phyloP scores from a whole-genome alignment of 1,140 invertebrate species.

The Cydia amplana region DNA sequence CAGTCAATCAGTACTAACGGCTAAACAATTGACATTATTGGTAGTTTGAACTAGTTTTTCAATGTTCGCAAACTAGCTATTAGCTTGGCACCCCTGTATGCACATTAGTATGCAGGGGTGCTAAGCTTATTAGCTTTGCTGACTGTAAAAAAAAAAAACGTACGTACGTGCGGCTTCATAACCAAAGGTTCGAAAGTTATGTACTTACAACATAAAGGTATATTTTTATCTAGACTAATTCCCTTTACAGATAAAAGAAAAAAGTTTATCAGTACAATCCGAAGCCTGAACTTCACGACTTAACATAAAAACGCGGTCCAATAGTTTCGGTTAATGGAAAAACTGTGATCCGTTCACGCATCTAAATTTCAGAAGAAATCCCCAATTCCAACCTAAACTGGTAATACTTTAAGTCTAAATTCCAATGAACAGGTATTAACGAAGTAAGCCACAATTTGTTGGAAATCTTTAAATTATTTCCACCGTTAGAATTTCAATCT shows the following conservation, averaged over 20 bases:
- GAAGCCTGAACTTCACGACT: not conserved
- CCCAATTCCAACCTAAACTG: not conserved
- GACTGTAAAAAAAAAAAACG: too few species aligned
- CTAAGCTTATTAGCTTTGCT: too few species aligned
- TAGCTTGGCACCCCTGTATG: too few species aligned
- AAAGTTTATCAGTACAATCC: not conserved
- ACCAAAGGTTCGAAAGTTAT: too few species aligned
- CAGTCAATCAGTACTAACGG: too few species aligned
- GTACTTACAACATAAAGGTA: too few species aligned
- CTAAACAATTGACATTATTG: too few species aligned
- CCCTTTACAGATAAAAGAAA: not conserved
- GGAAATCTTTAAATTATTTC: not conserved
- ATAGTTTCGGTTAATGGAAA: conserved; percentile 1
- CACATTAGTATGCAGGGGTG: too few species aligned
- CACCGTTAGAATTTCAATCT: not conserved
- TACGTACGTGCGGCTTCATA: too few species aligned
- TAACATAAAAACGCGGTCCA: not conserved
- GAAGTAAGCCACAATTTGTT: not conserved
- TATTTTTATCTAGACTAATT: not conserved
- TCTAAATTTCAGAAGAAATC: not conserved
- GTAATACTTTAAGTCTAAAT: not conserved
- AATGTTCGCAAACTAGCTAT: too few species aligned
- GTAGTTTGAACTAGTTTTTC: too few species aligned
- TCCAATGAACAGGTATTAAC: not conserved
- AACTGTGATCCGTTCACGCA: not conserved